Evolutionary conservation across 2,113 vertebrate genomes (phyloP).

Genomic region (Erythrocebus patas): DNA sequence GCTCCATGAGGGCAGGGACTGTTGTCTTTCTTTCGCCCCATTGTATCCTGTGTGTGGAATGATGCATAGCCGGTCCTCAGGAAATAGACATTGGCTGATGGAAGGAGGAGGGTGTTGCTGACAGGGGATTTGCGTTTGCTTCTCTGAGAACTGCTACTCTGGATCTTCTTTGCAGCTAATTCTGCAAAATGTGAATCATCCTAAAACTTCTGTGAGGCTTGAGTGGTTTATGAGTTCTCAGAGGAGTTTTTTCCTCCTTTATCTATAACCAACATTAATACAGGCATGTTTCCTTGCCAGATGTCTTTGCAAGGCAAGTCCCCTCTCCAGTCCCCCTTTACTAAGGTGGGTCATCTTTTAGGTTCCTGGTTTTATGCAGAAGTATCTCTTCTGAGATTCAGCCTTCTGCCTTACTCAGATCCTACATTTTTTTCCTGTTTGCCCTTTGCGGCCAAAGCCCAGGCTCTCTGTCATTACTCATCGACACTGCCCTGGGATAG

Average conservation of each 20-base stretch:
- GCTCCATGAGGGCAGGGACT: neutral
- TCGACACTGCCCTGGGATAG: neutral
- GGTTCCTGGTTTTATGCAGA: neutral
- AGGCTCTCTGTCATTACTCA: neutral
- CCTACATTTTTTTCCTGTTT: neutral
- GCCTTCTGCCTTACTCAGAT: neutral
- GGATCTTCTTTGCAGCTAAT: neutral
- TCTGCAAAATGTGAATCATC: neutral
- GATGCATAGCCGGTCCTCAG: neutral
- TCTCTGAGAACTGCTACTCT: neutral
- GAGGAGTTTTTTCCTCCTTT: neutral
- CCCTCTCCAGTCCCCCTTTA: neutral
- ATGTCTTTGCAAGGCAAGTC: neutral
- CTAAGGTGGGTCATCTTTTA: neutral
- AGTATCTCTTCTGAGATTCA: neutral
- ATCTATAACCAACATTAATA: neutral
- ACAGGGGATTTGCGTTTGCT: neutral
- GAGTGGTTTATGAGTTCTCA: neutral
- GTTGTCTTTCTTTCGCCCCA: neutral
- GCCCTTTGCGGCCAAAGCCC: neutral
- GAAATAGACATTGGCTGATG: neutral
- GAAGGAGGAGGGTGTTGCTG: neutral
- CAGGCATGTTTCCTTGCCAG: neutral
- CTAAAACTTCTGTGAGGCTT: neutral
- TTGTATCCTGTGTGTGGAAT: neutral